A percentile compares a stretch with the other conserved stretches of the same genome.
These are phyloP conservation scores for Enchytraeus crypticus DNA, from an alignment of 2,888 invertebrate species.

Conservation along the genomic window DNA sequence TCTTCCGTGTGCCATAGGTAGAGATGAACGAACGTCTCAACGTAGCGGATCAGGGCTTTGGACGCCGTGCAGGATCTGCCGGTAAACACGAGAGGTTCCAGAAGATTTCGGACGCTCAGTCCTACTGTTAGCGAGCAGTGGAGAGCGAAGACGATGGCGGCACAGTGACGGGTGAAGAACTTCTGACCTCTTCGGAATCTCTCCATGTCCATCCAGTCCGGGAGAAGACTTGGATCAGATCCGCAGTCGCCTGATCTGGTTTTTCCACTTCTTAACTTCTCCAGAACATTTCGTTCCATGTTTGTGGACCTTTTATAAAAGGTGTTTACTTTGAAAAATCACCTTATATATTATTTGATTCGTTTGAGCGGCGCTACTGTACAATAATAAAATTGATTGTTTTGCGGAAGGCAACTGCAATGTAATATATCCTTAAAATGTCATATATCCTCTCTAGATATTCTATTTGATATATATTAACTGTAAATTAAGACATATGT, in stretches of 20 bases:
- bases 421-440: no score
- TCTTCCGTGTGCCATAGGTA: slow-evolving; percentile 69
- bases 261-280: slow-evolving; percentile 7
- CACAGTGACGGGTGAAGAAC: slow-evolving; percentile 64
- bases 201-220: slow-evolving; percentile 50
- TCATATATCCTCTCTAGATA: no score
- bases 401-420: no score
- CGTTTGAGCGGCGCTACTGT: no score
- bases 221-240: slow-evolving; percentile 24
- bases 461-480: no score
- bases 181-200: slow-evolving; percentile 57
- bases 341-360: no score
- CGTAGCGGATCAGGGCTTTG: slow-evolving; percentile 67
- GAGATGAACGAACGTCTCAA: slow-evolving; percentile 69
- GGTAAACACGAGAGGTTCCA: slow-evolving; percentile 63
- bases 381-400: no score
- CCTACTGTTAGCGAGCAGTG: slow-evolving; percentile 67
- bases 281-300: no score
- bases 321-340: no score
- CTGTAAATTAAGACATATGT: no score
- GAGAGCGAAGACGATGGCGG: slow-evolving; percentile 64
- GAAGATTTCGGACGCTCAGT: slow-evolving; percentile 65
- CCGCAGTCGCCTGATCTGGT: slow-evolving; percentile 10
- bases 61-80: slow-evolving; percentile 60
- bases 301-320: no score